Evolutionary conservation across 2,888 invertebrate species (phyloP).

Genomic region (Heliconius ismenius): DNA sequence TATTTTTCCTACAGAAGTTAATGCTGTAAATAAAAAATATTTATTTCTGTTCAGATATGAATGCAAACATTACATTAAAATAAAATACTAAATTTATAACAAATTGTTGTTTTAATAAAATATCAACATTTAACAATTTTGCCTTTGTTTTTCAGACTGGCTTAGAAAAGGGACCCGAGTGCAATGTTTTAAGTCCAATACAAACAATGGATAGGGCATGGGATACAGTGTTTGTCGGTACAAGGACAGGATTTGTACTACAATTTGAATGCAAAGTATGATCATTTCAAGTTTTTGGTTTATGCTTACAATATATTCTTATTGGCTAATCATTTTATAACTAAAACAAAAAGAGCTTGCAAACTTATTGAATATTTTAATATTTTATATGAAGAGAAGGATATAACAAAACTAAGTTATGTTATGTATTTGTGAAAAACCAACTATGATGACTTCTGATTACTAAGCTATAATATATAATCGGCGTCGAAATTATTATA

Average conservation of each 20-base stretch:
- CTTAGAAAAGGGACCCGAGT: slow-evolving; percentile 75
- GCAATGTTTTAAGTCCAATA: slow-evolving; percentile 83
- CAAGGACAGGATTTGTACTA: slow-evolving; percentile 86
- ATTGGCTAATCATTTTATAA: background rate
- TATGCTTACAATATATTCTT: background rate
- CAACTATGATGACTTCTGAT: too few species aligned
- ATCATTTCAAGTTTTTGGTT: slow-evolving; percentile 6
- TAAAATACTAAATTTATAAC: background rate
- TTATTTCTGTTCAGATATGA: background rate
- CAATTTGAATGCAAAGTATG: slow-evolving; percentile 86
- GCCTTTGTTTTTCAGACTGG: slow-evolving; percentile 71
- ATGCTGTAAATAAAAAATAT: background rate
- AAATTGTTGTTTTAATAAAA: too few species aligned
- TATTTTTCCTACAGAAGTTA: background rate
- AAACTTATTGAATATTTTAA: background rate
- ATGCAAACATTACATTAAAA: slow-evolving; percentile 1
- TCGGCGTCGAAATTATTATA: too few species aligned
- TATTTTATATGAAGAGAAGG: too few species aligned
- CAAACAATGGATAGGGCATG: slow-evolving; percentile 89
- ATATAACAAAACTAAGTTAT: too few species aligned
- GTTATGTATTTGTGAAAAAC: too few species aligned
- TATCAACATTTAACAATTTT: background rate
- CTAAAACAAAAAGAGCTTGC: background rate
- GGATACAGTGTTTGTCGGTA: slow-evolving; percentile 87
- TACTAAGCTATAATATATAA: too few species aligned